These are phyloP conservation scores for Tuta absoluta DNA, from an alignment of 2,888 invertebrate species.

Conservation along the genomic window DNA sequence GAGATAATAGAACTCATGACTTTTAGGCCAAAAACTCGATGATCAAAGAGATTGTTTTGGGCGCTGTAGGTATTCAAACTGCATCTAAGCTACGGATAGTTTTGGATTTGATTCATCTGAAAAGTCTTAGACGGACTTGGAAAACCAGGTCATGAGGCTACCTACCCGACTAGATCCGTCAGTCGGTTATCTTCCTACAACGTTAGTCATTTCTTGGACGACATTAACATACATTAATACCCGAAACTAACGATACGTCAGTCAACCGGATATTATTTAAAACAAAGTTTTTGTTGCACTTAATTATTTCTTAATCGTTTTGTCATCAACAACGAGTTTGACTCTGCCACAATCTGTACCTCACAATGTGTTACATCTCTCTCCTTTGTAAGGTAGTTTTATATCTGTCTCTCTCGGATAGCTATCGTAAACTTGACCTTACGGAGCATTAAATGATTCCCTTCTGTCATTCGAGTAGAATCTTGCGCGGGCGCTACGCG, in stretches of 20 bases:
- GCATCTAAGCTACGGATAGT: too few relatives aligned
- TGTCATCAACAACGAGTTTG: conserved; percentile 59
- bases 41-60: too few relatives aligned
- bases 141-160: background rate
- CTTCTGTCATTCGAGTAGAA: conserved; percentile 59
- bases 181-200: background rate
- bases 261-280: conserved; percentile 18
- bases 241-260: background rate
- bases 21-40: too few relatives aligned
- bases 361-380: conserved; percentile 42
- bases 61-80: too few relatives aligned
- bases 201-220: conserved; percentile 11
- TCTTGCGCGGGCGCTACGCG: conserved; percentile 49
- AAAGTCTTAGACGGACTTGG: background rate
- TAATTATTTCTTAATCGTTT: conserved; percentile 43
- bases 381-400: conserved; percentile 26
- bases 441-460: conserved; percentile 41
- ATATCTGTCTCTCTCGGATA: conserved; percentile 39
- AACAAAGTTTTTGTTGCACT: conserved; percentile 28
- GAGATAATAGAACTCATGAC: too few relatives aligned
- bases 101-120: too few relatives aligned
- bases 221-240: background rate
- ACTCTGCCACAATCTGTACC: conserved; percentile 40
- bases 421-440: conserved; percentile 74
- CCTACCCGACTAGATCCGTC: background rate